Evolutionary conservation across 2,888 invertebrate genomes (phyloP).

Genomic region (Labia minor): DNA sequence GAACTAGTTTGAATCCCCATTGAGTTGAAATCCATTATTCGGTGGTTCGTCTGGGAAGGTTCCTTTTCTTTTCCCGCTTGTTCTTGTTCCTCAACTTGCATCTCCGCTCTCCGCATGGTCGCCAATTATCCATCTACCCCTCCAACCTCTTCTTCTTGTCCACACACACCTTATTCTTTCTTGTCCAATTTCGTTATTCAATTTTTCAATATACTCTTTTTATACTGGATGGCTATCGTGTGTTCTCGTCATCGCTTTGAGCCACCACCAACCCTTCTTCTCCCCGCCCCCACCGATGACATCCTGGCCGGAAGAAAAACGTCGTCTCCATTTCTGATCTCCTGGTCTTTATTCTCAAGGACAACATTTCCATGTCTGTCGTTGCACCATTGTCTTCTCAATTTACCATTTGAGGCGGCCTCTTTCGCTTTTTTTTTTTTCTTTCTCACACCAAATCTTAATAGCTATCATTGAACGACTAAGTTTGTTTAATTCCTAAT

Average conservation of each 20-base stretch:
- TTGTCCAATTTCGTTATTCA: neutral
- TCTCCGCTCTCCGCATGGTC: no score
- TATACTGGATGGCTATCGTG: neutral
- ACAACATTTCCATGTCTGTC: neutral
- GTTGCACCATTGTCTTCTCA: neutral
- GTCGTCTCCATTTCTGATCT: neutral
- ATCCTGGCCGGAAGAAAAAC: neutral
- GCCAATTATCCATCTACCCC: no score
- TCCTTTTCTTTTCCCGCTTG: neutral
- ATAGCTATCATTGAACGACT: no score
- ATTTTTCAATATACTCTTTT: neutral
- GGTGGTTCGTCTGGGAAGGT: neutral
- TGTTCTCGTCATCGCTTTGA: neutral
- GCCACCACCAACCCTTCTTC: no score
- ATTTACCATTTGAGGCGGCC: no score
- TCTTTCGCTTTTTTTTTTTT: no score
- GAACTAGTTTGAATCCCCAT: neutral
- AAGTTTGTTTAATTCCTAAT: no score
- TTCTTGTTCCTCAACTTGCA: neutral
- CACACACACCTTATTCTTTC: neutral
- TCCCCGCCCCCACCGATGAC: no score
- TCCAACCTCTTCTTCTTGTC: neutral
- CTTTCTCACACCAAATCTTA: no score
- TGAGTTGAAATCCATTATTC: neutral
- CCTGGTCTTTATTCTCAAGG: neutral